Percentiles rank a stretch among this genome's conserved stretches.
These are phyloP conservation scores for Pardosa pseudoannulata DNA, from an alignment of 2,888 invertebrate genomes.

Conservation along the genomic window DNA sequence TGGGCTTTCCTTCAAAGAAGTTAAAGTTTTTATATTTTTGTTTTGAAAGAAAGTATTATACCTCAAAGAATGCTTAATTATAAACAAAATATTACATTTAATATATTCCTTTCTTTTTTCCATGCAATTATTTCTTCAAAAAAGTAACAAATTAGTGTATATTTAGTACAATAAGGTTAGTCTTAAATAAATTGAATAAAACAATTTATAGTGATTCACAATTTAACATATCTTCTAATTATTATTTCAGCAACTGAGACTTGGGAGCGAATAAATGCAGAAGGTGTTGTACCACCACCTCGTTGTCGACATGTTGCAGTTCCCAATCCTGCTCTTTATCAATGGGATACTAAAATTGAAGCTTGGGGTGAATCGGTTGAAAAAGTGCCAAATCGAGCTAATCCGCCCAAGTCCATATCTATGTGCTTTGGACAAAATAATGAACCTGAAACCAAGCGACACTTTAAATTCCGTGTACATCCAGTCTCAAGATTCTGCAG, in stretches of 20 bases:
- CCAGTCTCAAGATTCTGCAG: slow-evolving; percentile 73
- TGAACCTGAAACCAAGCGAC: slow-evolving; percentile 34
- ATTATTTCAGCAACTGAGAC: slow-evolving; percentile 82
- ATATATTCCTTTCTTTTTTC: no score
- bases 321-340: slow-evolving; percentile 71
- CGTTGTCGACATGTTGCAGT: slow-evolving; percentile 75
- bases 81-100: no score
- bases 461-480: slow-evolving; percentile 72
- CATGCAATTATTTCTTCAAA: no score
- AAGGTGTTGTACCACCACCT: slow-evolving; percentile 75
- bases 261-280: slow-evolving; percentile 83
- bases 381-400: slow-evolving; percentile 41
- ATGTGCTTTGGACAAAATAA: slow-evolving; percentile 73
- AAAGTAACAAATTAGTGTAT: no score
- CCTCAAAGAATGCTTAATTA: no score
- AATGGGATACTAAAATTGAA: slow-evolving; percentile 43
- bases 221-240: background rate
- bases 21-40: no score
- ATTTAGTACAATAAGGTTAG: no score
- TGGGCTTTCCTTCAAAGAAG: no score
- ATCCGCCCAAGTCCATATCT: slow-evolving; percentile 74
- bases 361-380: slow-evolving; percentile 41
- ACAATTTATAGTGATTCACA: no score
- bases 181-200: no score
- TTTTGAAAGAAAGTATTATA: no score